Evolutionary conservation across 2,113 vertebrate species (phyloP), one percentile per base, ranked within the genome.

Genomic region (Ophiodon elongatus): DNA sequence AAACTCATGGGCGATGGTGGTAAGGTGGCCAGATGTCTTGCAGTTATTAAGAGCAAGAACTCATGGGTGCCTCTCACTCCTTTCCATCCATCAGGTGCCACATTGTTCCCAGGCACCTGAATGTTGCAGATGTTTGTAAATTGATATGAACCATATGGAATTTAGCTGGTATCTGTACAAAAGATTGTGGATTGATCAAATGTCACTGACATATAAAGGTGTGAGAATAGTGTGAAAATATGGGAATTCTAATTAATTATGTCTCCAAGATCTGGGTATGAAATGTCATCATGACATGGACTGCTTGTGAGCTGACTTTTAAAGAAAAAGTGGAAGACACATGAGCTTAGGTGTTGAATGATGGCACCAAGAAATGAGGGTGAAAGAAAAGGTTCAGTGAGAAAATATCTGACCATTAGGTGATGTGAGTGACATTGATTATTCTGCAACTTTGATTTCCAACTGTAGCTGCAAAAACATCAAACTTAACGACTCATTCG

Each of bases 251-350:
- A 77, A 79, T 86, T 62, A 75, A 86, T 79, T 72, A 59, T 80
- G 31, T 88, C 66, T 88, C 76, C 64, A 85, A 45, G 71, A 79
- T 75, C 21, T 31, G 62, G 33, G 60, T 47, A 86, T 80, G 75
- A 90, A 88, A 92, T 90, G 86, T 94, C 85, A 92, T 83, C 66
- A 71, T 85, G 90, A 93, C 90, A 92, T 80, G 33, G 73, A 85
- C 79, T 72, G 57, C 74, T 66, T 83, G 82, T 73, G 79, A 88
- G 84, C 72, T 70, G 73, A 76, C 86, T 86, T 90, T 88, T 77
- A 91, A 91, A 90, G 88, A 87, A 90, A 82, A 85, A 60, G 75
- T 76, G 54, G 76, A 92, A 88, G 89, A 92, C 68, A 78, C 87
- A 83, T 69, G 68, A 86, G 74, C 64, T 69, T 50, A 79, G 78